Evolutionary conservation across 2,113 vertebrate genomes (phyloP), one percentile per base, ranked within the genome.

Genomic region (Dascyllus trimaculatus): DNA sequence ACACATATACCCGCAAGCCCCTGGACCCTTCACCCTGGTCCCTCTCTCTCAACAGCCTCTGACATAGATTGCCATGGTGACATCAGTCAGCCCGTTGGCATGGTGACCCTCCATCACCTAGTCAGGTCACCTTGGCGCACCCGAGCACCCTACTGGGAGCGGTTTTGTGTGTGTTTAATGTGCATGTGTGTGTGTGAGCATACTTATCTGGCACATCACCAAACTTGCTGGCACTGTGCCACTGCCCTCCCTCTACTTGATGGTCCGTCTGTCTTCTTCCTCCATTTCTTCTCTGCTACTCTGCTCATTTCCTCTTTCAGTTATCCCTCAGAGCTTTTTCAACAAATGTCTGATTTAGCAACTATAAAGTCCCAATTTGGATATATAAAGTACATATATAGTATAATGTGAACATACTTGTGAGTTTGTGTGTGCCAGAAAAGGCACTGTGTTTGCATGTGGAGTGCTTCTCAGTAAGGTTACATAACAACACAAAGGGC

Each of bases 51-150:
- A 61, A 29, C 26, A 5, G 67, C 74, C 45, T 84, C 77, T 75
- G 82, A 88, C 82, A 85, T 66, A 60, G 74, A 69, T 54, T 61
- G 71, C 80, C 64, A 49, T n/a, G 0, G 75, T 84, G 86, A 85
- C 85, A 85, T 89, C 74, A 85, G 71, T 82, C 84, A 85, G 71
- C 54, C 76, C 26, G 75, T 84, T 88, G 89, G 88, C 89, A 91
- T 73, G 81, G 82, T 87, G 91, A 91, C 88, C 88, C 86, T 66
- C 18, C 72, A 43, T 90, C 85, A 88, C 90, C 90, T 81, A 45
- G 73, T 64, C 57, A 45, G 87, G 88, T 92, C 89, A 91, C 90
- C 89, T 90, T 92, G 85, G 65, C 70, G 74, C 54, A 51, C 66
- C 80, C 58, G 45, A 57, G 70, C 81, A 70, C 75, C 82, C 80